Evolutionary conservation across 2,113 vertebrate species (phyloP).

Genomic region (Dermatemys mawii): DNA sequence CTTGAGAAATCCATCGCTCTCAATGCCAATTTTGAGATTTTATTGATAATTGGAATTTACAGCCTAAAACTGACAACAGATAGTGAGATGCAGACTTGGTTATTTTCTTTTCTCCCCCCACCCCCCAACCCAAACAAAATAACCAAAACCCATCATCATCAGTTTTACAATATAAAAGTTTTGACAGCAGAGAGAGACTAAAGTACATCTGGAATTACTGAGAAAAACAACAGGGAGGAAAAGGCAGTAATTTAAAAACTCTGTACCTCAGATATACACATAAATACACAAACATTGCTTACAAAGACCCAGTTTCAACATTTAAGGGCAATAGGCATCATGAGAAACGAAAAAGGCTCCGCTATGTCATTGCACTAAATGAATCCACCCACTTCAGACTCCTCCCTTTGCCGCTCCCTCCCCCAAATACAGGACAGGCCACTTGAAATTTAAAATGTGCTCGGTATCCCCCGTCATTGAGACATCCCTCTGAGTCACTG

Average conservation of each 20-base stretch:
- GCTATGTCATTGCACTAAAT: neutral
- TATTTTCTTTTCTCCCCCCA: too few relatives aligned
- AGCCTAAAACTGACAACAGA: slow-evolving; percentile 69
- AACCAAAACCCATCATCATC: slow-evolving; percentile 66
- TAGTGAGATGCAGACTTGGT: slow-evolving; percentile 53
- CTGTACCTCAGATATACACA: slow-evolving; percentile 41
- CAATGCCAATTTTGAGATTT: slow-evolving; percentile 7
- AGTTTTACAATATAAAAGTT: slow-evolving; percentile 70
- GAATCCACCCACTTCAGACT: neutral
- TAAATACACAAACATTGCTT: slow-evolving; percentile 47
- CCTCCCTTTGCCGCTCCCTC: neutral
- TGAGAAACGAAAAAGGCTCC: slow-evolving; percentile 9
- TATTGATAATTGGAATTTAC: slow-evolving; percentile 71
- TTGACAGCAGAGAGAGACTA: slow-evolving; percentile 58
- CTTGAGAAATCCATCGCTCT: slow-evolving; percentile 1
- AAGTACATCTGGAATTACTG: slow-evolving; percentile 63
- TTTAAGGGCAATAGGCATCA: slow-evolving; percentile 56
- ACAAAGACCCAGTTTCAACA: slow-evolving; percentile 34
- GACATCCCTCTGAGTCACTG: rapidly evolving
- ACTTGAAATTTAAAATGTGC: rapidly evolving
- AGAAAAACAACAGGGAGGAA: slow-evolving; percentile 51
- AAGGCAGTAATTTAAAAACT: slow-evolving; percentile 50
- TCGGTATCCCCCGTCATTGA: neutral
- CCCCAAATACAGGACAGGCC: neutral
- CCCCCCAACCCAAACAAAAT: slow-evolving; percentile 24